Evolutionary conservation across 2,888 invertebrate genomes (phyloP).

Genomic region (Drosophila lutescens): DNA sequence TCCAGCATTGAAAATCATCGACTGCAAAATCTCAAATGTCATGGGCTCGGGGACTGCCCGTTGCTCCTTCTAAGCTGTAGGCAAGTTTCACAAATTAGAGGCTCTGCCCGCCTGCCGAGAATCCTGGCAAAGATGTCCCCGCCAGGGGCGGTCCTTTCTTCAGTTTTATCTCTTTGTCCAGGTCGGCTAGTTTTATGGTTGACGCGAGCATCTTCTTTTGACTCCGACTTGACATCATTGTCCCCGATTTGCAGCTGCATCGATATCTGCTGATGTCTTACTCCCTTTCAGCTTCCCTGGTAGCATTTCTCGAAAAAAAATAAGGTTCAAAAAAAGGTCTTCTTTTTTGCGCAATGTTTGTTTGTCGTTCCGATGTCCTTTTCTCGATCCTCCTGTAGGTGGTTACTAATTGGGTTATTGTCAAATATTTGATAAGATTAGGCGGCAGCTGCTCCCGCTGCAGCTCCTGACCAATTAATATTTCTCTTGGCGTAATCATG

Average conservation of each 20-base stretch:
- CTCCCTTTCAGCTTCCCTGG: slow-evolving; percentile 68
- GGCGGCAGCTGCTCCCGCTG: slow-evolving; percentile 54
- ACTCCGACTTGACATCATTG: slow-evolving; percentile 53
- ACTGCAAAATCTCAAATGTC: slow-evolving; percentile 78
- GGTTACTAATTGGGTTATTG: slow-evolving; percentile 80
- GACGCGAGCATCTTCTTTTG: slow-evolving; percentile 63
- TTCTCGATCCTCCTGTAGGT: slow-evolving; percentile 69
- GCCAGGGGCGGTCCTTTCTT: slow-evolving; percentile 63
- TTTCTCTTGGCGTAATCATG: slow-evolving; percentile 34
- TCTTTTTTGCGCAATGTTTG: slow-evolving; percentile 63
- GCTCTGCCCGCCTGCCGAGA: slow-evolving; percentile 39
- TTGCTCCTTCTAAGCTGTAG: slow-evolving; percentile 68
- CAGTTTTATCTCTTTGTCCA: slow-evolving; percentile 54
- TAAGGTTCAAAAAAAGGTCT: slow-evolving; percentile 13
- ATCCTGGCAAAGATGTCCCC: slow-evolving; percentile 46
- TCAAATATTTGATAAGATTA: slow-evolving; percentile 78
- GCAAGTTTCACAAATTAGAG: slow-evolving; percentile 78
- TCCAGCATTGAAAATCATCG: slow-evolving; percentile 70
- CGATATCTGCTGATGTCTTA: slow-evolving; percentile 62
- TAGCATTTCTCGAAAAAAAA: slow-evolving; percentile 63
- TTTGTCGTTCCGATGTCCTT: slow-evolving; percentile 39
- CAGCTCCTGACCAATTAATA: slow-evolving; percentile 45
- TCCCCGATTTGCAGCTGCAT: slow-evolving; percentile 67
- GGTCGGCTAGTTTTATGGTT: slow-evolving; percentile 68
- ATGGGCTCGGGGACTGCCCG: slow-evolving; percentile 53